Conservation (phyloP, 2,113 vertebrate genomes). For the Erythrocebus patas region DNA sequence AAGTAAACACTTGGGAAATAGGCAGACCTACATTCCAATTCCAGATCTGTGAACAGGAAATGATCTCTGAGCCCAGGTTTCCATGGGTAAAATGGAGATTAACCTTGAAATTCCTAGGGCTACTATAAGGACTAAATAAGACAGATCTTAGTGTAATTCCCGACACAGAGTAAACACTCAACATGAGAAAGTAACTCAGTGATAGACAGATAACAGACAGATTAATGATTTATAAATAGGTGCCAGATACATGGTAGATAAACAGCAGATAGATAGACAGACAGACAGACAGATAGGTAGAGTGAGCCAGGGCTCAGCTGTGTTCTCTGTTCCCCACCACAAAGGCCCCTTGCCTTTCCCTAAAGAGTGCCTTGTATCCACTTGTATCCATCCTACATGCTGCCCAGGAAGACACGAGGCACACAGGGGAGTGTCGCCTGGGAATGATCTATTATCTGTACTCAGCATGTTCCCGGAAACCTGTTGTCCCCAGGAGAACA, state of each 20-base stretch:
- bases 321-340: not conserved
- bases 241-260: not conserved
- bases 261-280: not conserved
- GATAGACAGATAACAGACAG: not conserved
- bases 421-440: not conserved
- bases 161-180: not conserved
- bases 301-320: not conserved
- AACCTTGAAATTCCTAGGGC: not conserved
- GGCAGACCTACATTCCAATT: not conserved
- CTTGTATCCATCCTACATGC: not conserved
- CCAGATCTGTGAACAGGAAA: not conserved
- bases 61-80: not conserved
- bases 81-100: not conserved
- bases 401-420: not conserved
- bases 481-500: conserved; percentile 38
- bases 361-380: not conserved
- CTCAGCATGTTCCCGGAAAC: conserved; percentile 44
- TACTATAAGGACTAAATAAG: not conserved
- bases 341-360: not conserved
- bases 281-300: not conserved
- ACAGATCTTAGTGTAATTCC: not conserved
- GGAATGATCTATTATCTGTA: conserved; percentile 34
- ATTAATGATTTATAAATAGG: not conserved
- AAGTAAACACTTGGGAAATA: not conserved
- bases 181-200: too few relatives aligned